Evolutionary conservation across 2,113 vertebrate genomes (phyloP).

Genomic region (Tachysurus vachellii): DNA sequence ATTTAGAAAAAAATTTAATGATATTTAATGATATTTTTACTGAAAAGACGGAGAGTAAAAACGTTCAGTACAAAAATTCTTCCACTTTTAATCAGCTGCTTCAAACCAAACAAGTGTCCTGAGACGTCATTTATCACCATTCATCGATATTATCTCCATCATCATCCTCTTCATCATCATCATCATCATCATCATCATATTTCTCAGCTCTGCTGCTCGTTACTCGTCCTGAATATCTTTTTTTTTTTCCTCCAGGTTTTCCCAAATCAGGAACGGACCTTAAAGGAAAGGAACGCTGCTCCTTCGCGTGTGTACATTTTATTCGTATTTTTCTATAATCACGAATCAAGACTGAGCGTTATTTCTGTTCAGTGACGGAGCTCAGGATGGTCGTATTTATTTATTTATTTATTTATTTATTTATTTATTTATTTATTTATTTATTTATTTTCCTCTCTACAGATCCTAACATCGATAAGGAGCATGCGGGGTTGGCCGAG

Average conservation of each 20-base stretch:
- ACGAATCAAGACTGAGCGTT: not conserved
- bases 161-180: not conserved
- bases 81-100: not conserved
- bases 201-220: not conserved
- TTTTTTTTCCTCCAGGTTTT: constrained; percentile 71
- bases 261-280: constrained; percentile 63
- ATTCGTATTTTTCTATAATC: not conserved
- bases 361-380: not conserved
- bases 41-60: not conserved
- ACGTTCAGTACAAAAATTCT: not conserved
- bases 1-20: no score
- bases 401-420: not conserved
- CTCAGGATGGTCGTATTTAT: not conserved
- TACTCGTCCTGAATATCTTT: not conserved
- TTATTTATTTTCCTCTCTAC: constrained; percentile 8
- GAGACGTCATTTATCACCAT: not conserved
- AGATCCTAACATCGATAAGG: constrained; percentile 77
- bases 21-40: no score
- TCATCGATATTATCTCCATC: not conserved
- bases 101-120: not conserved
- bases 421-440: not conserved
- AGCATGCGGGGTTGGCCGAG: constrained; percentile 75
- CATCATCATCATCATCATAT: not conserved
- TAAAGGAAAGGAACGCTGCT: constrained; percentile 60
- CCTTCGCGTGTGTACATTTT: constrained; percentile 65